Base-by-base conservation (phyloP, 2,113 vertebrate species). In the Falco punctatus region DNA sequence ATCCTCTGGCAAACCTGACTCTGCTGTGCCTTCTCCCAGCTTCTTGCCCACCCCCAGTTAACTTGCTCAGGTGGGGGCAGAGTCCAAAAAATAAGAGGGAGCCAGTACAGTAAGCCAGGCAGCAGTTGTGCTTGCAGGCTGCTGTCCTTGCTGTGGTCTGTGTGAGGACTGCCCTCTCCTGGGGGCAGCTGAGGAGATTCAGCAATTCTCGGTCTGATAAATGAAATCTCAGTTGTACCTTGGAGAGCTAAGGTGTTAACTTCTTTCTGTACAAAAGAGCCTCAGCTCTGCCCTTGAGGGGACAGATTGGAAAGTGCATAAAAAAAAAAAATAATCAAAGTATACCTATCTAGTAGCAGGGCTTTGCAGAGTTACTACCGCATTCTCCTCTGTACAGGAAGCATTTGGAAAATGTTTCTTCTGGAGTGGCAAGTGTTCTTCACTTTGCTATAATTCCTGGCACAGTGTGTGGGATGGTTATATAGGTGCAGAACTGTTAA, bases 141-240 rank as follows among this genome's bases (percentile, higher is more conserved):
- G 13, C 5, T 8, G 27, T 5, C 30, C 24, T 9, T 21, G 57
- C 88, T 55, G 38, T 10, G 3, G 11, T 21, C 48, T 52, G 22
- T 13, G 33, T 27, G 2, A 19, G 86, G 61, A 26, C 78, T 70
- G 89, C 91, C 95, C 84, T 95, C 95, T 97, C 64, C 89, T 73
- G 92, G 87, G 23, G 14, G n/a, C 15, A 73, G 28, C 59, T 28
- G 1, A 13, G 55, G 15, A 35, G 46, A 74, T 77, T 21, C 62
- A 5, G 57, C 33, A 1, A 9, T 32, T 62, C n/a, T 48, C 30
- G 13, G 2, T 21, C 32, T n/a, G 11, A 6, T 10, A 1, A 2
- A 0, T 4, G 30, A 14, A 22, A 79, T 23, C 4, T 46, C 32
- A 17, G 2, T 2, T 11, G 11, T 3, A 33, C 9, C 19, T 67